Base-by-base conservation (phyloP, 2,113 vertebrate species). In the Bujurquina vittata region DNA sequence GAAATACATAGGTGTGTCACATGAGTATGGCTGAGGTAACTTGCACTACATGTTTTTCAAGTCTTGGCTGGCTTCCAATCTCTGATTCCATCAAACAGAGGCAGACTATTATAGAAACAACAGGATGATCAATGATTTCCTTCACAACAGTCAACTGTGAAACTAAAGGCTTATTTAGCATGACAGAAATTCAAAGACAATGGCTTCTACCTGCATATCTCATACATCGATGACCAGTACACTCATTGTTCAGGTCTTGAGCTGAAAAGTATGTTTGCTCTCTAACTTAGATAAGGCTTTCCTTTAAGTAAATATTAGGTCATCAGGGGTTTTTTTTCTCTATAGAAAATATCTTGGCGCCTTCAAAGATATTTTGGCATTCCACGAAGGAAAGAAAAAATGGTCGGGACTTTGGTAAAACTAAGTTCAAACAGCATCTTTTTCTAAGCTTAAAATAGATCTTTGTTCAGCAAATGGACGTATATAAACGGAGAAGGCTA, bases 21-120 rank as follows among this genome's bases (percentile, higher is more conserved):
- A 58, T 10, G 81, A 88, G 89, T 91, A 86, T 83, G 73, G 79
- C 88, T 49, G 15, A 87, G 56, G 81, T 74, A 88, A 94, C 91
- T 87, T 75, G 93, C 81, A 83, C 58, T 83, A 91, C 95, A 91
- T 15, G 95, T 95, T 95, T 94, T 92, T 93, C 95, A 87, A 89
- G 95, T 93, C 84, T 75, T 84, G 82, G 82, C 80, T 17, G 14
- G 20, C 56, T 85, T 90, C 79, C 87, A 90, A 91, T 86, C 81
- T 22, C 12, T 65, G 63, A 9, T 84, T 85, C 69, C 26, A 85
- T 84, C 81, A 52, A 61, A 77, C 23, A 84, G 67, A 75, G 56
- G 56, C 54, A 86, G 60, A 88, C 80, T 84, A 81, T 60, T 55
- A 10, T 23, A 33, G 52, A 61, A 81, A 79, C 55, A 75, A 61